A percentile compares a stretch with the other conserved stretches of the same genome.
Conservation (phyloP, 1,140 invertebrate genomes). For the Dufourea novaeangliae region DNA sequence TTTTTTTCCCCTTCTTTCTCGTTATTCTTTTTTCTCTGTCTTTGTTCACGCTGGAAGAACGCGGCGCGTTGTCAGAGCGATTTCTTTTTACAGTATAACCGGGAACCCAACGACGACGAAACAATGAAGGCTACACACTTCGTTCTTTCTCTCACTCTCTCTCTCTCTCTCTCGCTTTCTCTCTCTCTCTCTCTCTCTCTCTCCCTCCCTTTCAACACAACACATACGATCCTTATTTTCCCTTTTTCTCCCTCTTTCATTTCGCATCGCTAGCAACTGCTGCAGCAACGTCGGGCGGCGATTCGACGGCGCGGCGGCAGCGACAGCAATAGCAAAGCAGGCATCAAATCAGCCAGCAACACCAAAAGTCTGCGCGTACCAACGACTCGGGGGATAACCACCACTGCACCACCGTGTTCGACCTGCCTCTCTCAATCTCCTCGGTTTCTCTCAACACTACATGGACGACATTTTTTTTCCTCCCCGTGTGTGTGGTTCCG, state of each 20-base stretch:
- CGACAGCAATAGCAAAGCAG: conserved; percentile 75
- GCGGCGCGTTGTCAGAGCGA: conserved; percentile 26
- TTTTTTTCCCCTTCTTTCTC: conserved; percentile 25
- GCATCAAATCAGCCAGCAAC: conserved; percentile 72
- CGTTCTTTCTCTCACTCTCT: conserved; percentile 27
- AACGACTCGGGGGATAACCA: conserved; percentile 37
- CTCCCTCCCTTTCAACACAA: conserved; percentile 45
- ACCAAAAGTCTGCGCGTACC: conserved; percentile 66
- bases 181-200: conserved; percentile 21
- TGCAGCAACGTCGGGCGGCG: conserved; percentile 62
- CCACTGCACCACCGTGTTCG: conserved; percentile 51
- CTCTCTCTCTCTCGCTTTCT: conserved; percentile 10
- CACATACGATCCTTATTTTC: conserved; percentile 14
- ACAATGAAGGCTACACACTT: conserved; percentile 59
- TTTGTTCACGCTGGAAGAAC: conserved; percentile 18
- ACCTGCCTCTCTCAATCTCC: conserved; percentile 42
- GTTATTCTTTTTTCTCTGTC: background rate
- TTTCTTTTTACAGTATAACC: conserved; percentile 28
- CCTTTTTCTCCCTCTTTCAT: conserved; percentile 36
- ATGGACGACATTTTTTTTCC: conserved; percentile 22
- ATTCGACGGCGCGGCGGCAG: conserved; percentile 60
- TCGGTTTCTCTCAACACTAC: conserved; percentile 35
- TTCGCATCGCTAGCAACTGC: conserved; percentile 58
- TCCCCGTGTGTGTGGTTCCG: background rate
- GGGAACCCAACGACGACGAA: conserved; percentile 39